Percentiles rank a stretch among this genome's conserved stretches.
Evolutionary conservation across 2,797 vertebrate genomes (phyloP).

Genomic region (Holocentrus rufus): DNA sequence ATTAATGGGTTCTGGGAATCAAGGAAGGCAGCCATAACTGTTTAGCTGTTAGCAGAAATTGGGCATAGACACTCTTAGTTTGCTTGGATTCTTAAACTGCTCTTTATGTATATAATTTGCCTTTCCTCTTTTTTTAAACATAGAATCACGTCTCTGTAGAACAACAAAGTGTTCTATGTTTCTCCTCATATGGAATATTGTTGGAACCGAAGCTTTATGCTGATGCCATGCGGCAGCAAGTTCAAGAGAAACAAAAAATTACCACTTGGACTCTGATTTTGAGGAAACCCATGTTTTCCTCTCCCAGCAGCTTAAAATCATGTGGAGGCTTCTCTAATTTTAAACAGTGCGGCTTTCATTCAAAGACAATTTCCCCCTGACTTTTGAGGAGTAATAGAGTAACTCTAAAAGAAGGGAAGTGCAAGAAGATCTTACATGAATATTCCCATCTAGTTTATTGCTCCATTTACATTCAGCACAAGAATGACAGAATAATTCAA

Average conservation of each 20-base stretch:
- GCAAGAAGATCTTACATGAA: constrained; percentile 1
- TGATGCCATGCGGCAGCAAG: background rate
- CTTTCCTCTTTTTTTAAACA: background rate
- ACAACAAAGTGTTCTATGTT: too few relatives aligned
- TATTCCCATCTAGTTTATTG: constrained; percentile 20
- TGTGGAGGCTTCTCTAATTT: too few relatives aligned
- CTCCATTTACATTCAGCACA: constrained; percentile 13
- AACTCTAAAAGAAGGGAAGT: background rate
- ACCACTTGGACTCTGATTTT: background rate
- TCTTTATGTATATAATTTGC: background rate
- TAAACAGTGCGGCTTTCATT: too few relatives aligned
- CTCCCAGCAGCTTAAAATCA: too few relatives aligned
- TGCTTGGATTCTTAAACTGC: background rate
- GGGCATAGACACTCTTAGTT: constrained; percentile 32
- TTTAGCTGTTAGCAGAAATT: background rate
- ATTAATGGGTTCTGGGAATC: background rate
- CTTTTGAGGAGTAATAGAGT: too few relatives aligned
- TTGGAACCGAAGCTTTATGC: background rate
- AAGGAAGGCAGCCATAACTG: background rate
- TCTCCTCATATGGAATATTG: background rate
- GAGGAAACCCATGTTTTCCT: too few relatives aligned
- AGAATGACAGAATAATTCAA: background rate
- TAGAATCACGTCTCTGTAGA: too few relatives aligned
- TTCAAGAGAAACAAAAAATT: background rate
- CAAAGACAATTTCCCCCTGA: too few relatives aligned